These are phyloP conservation scores for Thera obeliscata DNA, from an alignment of 2,888 invertebrate genomes.

Conservation along the genomic window DNA sequence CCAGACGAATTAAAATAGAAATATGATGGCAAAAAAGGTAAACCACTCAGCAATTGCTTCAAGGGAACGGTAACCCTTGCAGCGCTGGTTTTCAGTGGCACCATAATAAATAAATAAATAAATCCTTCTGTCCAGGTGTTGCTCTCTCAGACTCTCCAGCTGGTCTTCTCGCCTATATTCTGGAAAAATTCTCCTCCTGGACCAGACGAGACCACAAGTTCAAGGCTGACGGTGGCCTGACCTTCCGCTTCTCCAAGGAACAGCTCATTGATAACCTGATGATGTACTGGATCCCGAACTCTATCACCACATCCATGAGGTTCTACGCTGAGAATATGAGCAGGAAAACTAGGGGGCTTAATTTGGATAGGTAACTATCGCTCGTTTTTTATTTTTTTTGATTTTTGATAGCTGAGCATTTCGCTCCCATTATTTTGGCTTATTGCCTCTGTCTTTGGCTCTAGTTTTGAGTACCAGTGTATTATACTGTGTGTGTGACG, in stretches of 20 bases:
- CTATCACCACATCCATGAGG: slow-evolving; percentile 90
- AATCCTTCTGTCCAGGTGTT: slow-evolving; percentile 51
- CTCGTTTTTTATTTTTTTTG: too few species aligned
- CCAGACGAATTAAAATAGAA: too few species aligned
- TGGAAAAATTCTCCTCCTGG: slow-evolving; percentile 94
- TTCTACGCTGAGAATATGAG: slow-evolving; percentile 87
- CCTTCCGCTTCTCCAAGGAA: slow-evolving; percentile 86
- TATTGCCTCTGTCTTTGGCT: too few species aligned
- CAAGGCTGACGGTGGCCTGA: slow-evolving; percentile 88
- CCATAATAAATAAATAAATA: too few species aligned
- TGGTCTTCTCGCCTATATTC: slow-evolving; percentile 91
- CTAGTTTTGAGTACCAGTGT: too few species aligned
- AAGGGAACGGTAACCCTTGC: too few species aligned
- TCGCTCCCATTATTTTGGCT: too few species aligned
- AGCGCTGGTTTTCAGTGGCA: too few species aligned
- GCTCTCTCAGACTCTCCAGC: slow-evolving; percentile 89
- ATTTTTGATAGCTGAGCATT: too few species aligned
- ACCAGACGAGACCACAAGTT: slow-evolving; percentile 78
- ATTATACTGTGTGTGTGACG: too few species aligned
- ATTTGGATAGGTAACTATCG: slow-evolving; percentile 68
- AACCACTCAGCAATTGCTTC: too few species aligned
- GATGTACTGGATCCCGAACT: slow-evolving; percentile 92
- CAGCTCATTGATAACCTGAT: slow-evolving; percentile 92
- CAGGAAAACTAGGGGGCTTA: slow-evolving; percentile 50
- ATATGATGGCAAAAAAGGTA: too few species aligned